These are phyloP conservation scores for Pteronotus mesoamericanus DNA, from an alignment of 2,797 vertebrate genomes.

Conservation along the genomic window DNA sequence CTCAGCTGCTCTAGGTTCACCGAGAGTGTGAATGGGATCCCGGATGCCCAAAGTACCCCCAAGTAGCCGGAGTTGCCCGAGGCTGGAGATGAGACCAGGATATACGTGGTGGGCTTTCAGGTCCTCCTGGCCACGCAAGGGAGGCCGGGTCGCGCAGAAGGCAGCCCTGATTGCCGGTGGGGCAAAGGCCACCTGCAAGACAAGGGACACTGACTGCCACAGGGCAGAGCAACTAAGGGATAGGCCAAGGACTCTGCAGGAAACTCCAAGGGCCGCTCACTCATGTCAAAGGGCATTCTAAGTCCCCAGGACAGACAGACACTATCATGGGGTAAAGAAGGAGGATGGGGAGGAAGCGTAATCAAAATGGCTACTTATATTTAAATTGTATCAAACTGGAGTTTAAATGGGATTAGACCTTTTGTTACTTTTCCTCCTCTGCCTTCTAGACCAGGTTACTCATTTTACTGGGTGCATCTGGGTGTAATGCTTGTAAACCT, in stretches of 20 bases:
- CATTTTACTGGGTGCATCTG: neutral
- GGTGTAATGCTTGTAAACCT: neutral
- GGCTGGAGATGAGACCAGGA: neutral
- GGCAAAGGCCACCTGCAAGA: neutral
- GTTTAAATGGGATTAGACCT: neutral
- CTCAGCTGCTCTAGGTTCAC: neutral
- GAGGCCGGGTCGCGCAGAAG: neutral
- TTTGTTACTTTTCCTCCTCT: neutral
- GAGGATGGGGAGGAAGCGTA: neutral
- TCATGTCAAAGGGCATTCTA: neutral
- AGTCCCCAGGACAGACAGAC: neutral
- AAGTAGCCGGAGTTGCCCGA: neutral
- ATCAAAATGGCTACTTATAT: neutral
- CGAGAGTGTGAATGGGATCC: neutral
- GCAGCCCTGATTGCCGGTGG: no score
- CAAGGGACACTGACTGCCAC: neutral
- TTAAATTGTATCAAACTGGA: neutral
- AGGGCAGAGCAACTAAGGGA: neutral
- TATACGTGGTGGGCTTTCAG: neutral
- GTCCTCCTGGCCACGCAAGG: neutral
- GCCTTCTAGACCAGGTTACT: neutral
- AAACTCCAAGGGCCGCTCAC: neutral
- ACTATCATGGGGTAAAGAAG: neutral
- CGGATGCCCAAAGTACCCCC: neutral
- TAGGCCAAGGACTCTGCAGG: fast-evolving